A percentile compares a stretch with the other conserved stretches of the same genome.
Conservation (phyloP, 2,888 invertebrate species). For the Morpho deidamia region DNA sequence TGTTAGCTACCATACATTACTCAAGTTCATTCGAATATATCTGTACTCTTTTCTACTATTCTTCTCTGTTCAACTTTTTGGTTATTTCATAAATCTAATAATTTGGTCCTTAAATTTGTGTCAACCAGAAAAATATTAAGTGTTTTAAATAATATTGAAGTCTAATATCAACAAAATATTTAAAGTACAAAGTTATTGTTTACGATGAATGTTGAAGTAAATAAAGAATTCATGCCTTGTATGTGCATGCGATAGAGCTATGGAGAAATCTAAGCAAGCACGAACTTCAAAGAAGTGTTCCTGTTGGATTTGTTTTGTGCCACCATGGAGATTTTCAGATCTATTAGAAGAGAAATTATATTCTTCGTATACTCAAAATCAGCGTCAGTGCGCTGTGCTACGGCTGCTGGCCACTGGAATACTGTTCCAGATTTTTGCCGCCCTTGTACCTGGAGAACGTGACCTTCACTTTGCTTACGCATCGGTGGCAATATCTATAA, state of each 20-base stretch:
- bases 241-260: slow-evolving; percentile 34
- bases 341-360: slow-evolving; percentile 61
- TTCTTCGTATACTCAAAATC: slow-evolving; percentile 56
- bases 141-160: too few relatives aligned
- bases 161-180: not conserved
- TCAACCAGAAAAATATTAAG: too few relatives aligned
- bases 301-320: slow-evolving; percentile 46
- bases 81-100: too few relatives aligned
- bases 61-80: too few relatives aligned
- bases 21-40: slow-evolving; percentile 7
- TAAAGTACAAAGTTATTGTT: not conserved
- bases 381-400: slow-evolving; percentile 59
- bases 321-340: slow-evolving; percentile 61
- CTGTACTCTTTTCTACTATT: not conserved
- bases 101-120: too few relatives aligned
- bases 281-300: slow-evolving; percentile 41
- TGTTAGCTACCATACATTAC: slow-evolving; percentile 34
- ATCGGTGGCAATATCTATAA: slow-evolving; percentile 39
- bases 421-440: slow-evolving; percentile 52
- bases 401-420: slow-evolving; percentile 54
- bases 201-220: not conserved
- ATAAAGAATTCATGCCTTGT: slow-evolving; percentile 1
- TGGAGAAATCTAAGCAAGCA: slow-evolving; percentile 52
- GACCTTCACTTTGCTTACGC: slow-evolving; percentile 50
- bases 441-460: slow-evolving; percentile 61